These are phyloP conservation scores for Aspidiotus rigidus DNA, from an alignment of 2,888 invertebrate genomes.

Conservation along the genomic window DNA sequence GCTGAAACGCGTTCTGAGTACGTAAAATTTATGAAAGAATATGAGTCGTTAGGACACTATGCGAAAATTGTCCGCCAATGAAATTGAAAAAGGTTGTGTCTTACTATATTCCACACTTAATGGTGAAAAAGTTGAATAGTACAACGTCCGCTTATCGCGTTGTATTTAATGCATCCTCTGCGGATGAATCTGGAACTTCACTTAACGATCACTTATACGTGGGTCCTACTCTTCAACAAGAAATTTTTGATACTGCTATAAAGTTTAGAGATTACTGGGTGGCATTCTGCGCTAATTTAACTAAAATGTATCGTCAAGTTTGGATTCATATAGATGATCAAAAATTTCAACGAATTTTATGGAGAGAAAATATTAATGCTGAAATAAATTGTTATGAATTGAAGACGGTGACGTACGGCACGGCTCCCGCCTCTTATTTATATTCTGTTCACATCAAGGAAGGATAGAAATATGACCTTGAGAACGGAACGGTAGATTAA, in stretches of 20 bases:
- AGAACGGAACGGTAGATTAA: slow-evolving; percentile 40
- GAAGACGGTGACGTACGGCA: no score
- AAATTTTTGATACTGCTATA: slow-evolving; percentile 36
- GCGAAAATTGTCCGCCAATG: background rate
- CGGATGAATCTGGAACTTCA: background rate
- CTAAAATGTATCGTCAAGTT: background rate
- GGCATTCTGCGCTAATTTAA: background rate
- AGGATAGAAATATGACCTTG: slow-evolving; percentile 42
- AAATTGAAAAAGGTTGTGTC: background rate
- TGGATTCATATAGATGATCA: background rate
- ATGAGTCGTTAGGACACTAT: slow-evolving; percentile 8
- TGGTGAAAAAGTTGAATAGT: background rate
- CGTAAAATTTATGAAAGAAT: background rate
- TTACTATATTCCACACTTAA: background rate
- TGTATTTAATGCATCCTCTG: slow-evolving; percentile 10
- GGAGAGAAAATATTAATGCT: slow-evolving; percentile 38
- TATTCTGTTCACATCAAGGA: no score
- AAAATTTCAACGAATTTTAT: slow-evolving; percentile 39
- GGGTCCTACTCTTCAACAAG: slow-evolving; percentile 14
- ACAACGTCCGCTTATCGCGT: background rate
- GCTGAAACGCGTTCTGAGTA: background rate
- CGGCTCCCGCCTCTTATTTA: no score
- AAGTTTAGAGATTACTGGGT: slow-evolving; percentile 10
- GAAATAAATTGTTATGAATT: slow-evolving; percentile 34
- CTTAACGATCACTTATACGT: slow-evolving; percentile 7